Evolutionary conservation across 2,113 vertebrate genomes (phyloP), one percentile per base, ranked within the genome.

Genomic region (Myxocyprinus asiaticus): DNA sequence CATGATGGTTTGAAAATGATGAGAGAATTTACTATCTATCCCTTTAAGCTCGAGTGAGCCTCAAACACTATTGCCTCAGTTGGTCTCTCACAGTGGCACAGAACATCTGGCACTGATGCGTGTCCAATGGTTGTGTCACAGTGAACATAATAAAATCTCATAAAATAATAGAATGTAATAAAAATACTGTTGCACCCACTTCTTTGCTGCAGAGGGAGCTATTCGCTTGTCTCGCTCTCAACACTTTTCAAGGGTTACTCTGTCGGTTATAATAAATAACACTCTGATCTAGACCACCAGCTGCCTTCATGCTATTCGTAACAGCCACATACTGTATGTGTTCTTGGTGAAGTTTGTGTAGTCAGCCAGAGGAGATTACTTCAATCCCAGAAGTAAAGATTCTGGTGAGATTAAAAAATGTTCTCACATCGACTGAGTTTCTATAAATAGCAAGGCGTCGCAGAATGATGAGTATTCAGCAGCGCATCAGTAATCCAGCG

Each of bases 391-490:
- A 74, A 63, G 58, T 50, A 63, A 74, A 74, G 15, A 12, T 50
- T 0, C 22, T 9, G 45, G 17, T 11, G 58, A 74, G 58, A 74
- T 74, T 63, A 74, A 74, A 42, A 58, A 2, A 74, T 74, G 15
- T 74, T 63, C 7, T 15, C 74, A 53, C 74, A 66, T 55, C 73
- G 48, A 65, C 65, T 33, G 74, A 66, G 61, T 65, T 64, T 44
- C 74, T 76, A 76, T 65, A 53, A 76, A 76, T 76, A 76, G 62
- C 73, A 12, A 42, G 33, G 48, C 61, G 74, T 76, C 74, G 74
- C 74, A 66, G 74, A 76, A 55, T 76, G 62, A 76, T 65, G 74
- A 76, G 74, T 22, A 76, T 66, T 76, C 59, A 43, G 48, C 74
- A 55, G 74, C 62, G 62, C 74, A 76, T 65, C 62, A 55, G 62